phyloP scores from a whole-genome alignment of 2,797 vertebrate genomes.

The Intellagama lesueurii region DNA sequence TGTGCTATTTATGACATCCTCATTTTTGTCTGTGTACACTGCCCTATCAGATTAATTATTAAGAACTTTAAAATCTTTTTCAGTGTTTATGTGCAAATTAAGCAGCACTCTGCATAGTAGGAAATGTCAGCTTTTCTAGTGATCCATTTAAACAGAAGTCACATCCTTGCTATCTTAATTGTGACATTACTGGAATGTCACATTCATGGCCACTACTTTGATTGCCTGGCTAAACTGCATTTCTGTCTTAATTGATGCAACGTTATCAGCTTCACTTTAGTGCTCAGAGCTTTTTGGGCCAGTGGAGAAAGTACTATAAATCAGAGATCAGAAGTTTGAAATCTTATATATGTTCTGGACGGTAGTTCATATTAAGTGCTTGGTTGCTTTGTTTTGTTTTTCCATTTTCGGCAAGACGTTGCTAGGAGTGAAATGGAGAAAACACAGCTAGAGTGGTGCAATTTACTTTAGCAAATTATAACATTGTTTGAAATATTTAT shows the following conservation, averaged over 20 bases:
- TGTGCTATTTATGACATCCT: background rate
- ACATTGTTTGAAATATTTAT: background rate
- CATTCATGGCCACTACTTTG: background rate
- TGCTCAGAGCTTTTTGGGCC: slow-evolving; percentile 55
- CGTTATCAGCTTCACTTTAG: slow-evolving; percentile 48
- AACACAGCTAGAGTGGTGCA: background rate
- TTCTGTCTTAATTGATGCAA: slow-evolving; percentile 20
- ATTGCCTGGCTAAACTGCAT: background rate
- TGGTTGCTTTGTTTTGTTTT: slow-evolving; percentile 22
- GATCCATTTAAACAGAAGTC: background rate
- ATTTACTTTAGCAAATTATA: background rate
- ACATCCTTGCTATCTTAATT: background rate
- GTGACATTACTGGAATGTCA: slow-evolving; percentile 2
- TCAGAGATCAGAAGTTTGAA: slow-evolving; percentile 48
- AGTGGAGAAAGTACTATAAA: slow-evolving; percentile 41
- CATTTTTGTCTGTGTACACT: background rate
- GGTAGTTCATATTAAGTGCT: slow-evolving; percentile 15
- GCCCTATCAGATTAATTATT: background rate
- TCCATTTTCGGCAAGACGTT: slow-evolving; percentile 30
- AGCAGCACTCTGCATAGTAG: background rate
- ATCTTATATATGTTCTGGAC: slow-evolving; percentile 7
- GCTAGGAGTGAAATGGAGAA: slow-evolving; percentile 15
- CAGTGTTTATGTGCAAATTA: background rate
- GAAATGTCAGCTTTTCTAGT: background rate
- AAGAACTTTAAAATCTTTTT: background rate